Evolutionary conservation across 2,113 vertebrate species (phyloP), one percentile per base, ranked within the genome.

Genomic region (Macquaria ambigua): DNA sequence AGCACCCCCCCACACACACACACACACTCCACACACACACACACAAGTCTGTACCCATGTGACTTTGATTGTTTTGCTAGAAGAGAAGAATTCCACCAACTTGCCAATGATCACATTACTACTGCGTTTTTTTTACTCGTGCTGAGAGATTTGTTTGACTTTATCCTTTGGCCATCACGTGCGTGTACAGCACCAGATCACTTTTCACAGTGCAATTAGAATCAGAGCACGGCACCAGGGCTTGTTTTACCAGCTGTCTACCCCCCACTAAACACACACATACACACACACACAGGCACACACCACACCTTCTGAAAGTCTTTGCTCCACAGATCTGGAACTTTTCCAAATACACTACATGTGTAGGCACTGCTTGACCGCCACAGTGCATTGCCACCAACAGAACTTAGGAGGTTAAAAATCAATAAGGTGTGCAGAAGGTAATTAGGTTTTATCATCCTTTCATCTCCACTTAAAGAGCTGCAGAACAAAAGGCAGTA

Each of bases 181-280:
- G 83, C 88, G 80, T 79, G 79, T 89, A 81, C 73, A 82, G 80
- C 23, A 61, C 87, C 78, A 88, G 90, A 91, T 93, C 83, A 75
- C 87, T 89, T 93, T 94, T 93, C 92, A 93, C 83, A 77, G 86
- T 74, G 91, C 87, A 92, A 93, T 93, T 95, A 92, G 83, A 91
- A 83, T 85, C 91, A 88, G 88, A 87, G 83, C 85, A 78, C 25
- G 58, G 81, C 87, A 90, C 83, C 53, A 3, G 74, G 87, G 83
- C 84, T 90, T 88, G 85, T 92, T 93, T 94, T 93, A 93, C 90
- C 92, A 95, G 93, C 93, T 95, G 91, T 81, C 89, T 82, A 77
- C 83, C 87, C 85, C 75, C 87, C 78, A 72, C 75, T 77, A 58
- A 87, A 91, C 73, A 83, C 74, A 77, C 70, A 46, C 23, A 71